A percentile compares a stretch with the other conserved stretches of the same genome.
Evolutionary conservation across 37 sponge, comb jelly and placozoan genomes (phyloP).

Genomic region (Oopsacas minuta): DNA sequence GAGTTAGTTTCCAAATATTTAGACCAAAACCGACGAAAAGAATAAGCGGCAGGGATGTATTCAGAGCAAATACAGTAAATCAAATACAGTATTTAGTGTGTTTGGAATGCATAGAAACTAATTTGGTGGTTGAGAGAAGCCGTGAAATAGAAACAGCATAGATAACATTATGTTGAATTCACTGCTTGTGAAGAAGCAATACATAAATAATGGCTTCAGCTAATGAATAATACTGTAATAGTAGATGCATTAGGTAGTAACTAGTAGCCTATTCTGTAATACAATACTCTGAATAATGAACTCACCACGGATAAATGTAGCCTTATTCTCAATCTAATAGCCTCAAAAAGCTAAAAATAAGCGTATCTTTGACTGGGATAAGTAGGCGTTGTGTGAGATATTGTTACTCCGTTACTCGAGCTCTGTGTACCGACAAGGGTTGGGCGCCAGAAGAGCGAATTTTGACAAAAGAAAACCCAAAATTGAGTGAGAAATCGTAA

Average conservation of each 20-base stretch:
- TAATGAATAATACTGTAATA: neutral
- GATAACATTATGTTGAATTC: neutral
- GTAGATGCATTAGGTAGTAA: neutral
- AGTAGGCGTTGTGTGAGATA: neutral
- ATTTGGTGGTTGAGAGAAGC: constrained; percentile 14
- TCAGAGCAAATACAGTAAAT: neutral
- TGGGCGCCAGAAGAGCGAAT: neutral
- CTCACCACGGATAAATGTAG: constrained; percentile 16
- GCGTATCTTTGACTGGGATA: neutral
- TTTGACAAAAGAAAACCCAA: neutral
- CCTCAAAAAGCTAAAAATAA: neutral
- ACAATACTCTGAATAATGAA: constrained; percentile 10
- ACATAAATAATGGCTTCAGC: neutral
- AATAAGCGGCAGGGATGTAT: no score
- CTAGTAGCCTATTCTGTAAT: neutral
- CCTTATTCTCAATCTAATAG: neutral
- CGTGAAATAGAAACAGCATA: neutral
- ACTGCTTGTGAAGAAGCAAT: constrained; percentile 2
- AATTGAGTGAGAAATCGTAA: neutral
- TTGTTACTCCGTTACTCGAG: neutral
- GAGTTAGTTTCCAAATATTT: no score
- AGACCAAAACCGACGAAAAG: no score
- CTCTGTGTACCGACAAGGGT: neutral
- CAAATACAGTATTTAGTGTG: neutral
- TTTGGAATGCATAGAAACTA: constrained; percentile 10